A percentile compares a stretch with the other conserved stretches of the same genome.
Conservation (phyloP, 2,113 vertebrate species). For the Balaeniceps rex region DNA sequence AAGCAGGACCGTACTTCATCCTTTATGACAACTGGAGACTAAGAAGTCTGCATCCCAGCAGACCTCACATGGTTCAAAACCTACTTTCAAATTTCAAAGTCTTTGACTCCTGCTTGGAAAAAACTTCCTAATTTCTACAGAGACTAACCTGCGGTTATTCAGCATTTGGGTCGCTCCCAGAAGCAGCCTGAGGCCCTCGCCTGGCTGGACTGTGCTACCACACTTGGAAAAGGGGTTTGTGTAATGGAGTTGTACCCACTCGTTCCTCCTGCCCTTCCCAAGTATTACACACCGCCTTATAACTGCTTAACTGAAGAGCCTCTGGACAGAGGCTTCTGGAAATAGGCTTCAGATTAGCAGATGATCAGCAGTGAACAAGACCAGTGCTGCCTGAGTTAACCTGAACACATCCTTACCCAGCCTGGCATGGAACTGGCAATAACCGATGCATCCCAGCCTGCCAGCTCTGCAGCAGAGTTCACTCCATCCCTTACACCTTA, state of each 20-base stretch:
- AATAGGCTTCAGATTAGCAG: neutral
- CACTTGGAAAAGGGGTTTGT: neutral
- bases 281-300: neutral
- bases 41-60: neutral
- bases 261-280: neutral
- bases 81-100: neutral
- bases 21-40: neutral
- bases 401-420: neutral
- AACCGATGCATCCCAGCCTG: neutral
- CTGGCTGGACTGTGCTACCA: neutral
- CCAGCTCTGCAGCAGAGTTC: neutral
- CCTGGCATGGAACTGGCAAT: neutral
- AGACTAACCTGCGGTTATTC: accelerated
- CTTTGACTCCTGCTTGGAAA: neutral
- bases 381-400: neutral
- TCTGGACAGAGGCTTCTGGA: neutral
- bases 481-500: neutral
- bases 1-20: neutral
- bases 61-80: neutral
- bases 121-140: neutral
- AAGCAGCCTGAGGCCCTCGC: neutral
- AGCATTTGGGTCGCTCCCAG: accelerated
- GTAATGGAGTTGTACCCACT: neutral
- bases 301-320: neutral
- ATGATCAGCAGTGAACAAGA: neutral